Evolutionary conservation across 2,113 vertebrate genomes (phyloP).

Genomic region (Onychostoma macrolepis): DNA sequence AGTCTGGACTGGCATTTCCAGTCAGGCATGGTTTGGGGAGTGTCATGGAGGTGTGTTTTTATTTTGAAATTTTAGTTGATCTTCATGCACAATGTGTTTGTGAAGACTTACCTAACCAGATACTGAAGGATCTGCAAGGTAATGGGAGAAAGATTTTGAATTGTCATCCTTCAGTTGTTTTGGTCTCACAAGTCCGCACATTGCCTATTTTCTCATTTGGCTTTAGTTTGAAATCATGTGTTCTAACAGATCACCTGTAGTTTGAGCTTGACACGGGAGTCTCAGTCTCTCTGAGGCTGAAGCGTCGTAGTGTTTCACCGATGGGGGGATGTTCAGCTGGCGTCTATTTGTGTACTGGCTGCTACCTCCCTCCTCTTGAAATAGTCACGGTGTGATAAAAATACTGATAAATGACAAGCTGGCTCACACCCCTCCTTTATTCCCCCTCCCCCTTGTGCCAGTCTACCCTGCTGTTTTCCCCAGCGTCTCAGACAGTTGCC

Average conservation of each 20-base stretch:
- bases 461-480: conserved; percentile 33
- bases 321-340: conserved; percentile 58
- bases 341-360: conserved; percentile 59
- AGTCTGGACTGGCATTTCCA: conserved; percentile 58
- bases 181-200: not conserved
- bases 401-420: conserved; percentile 62
- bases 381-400: conserved; percentile 62
- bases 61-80: conserved; percentile 32
- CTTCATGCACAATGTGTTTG: not conserved
- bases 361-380: conserved; percentile 52
- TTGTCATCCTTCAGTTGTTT: not conserved
- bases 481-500: conserved; percentile 2
- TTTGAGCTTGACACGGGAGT: not conserved
- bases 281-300: not conserved
- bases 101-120: not conserved
- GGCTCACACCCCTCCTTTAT: conserved; percentile 56
- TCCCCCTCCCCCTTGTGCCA: conserved; percentile 39
- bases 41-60: conserved; percentile 34
- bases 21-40: conserved; percentile 48
- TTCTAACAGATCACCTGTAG: not conserved
- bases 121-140: not conserved
- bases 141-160: not conserved
- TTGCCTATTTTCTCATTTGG: not conserved
- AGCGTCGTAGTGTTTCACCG: conserved; percentile 26
- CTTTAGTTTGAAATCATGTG: not conserved